Evolutionary conservation across 1,140 invertebrate genomes (phyloP), one percentile per base, ranked within the genome.

Genomic region (Drosophila equinoxialis): DNA sequence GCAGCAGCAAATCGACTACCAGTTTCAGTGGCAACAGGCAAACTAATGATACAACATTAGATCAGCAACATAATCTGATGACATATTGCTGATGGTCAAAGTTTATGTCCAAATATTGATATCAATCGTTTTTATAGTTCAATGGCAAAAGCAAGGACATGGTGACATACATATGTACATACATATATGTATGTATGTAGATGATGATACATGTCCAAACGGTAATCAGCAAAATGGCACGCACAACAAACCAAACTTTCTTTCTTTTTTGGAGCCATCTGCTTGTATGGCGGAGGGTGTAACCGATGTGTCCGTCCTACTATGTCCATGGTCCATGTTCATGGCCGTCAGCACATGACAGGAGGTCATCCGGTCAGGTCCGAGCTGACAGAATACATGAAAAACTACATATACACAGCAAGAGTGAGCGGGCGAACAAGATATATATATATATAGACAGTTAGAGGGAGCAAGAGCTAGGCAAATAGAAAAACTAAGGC

Each of bases 111-210:
- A 41, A 66, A 86, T 87, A 86, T 86, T 86, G 83, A 86, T 87
- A 86, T 83, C 83, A 86, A 86, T 89, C 83, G 83, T 86, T 86
- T 87, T 86, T 86, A 71, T 82, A 62, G 45, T 51, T 51, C 45
- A 51, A 51, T 51, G 45, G 17, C 6, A 51, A 51, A 51, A 23
- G 45, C 45, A 7, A 51, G 14, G 20, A 23, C 45, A 48, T 48
- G 17, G 45, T 48, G 14, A 20, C 45, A 48, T 48, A 20, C 14
- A 48, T 48, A 20, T 14, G n/a, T 23, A 20, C 1, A 20, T 20
- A 1, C 14, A 42, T n/a, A 4, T 14, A 14, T 42, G 5, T 14
- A 17, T 45, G 2, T 20, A 17, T 48, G 10, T 23, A 23, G 64
- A 68, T 66, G 63, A 59, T 64, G 57, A 68, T 74, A 51, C 67